Base-by-base conservation (phyloP, 1,140 invertebrate species). In the Helicoverpa zea region DNA sequence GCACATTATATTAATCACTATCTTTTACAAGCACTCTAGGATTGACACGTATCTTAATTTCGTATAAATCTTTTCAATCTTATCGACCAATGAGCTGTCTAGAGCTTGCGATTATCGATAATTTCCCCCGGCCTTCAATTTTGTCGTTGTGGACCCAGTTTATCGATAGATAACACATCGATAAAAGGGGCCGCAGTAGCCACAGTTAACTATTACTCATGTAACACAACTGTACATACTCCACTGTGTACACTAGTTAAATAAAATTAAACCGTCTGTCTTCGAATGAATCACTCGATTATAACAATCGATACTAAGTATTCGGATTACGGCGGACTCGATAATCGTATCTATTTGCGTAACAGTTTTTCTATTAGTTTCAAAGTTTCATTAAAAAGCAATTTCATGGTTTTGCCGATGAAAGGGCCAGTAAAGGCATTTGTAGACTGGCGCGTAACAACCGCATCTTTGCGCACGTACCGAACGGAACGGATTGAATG, bases 81-180 rank as follows among this genome's bases (percentile, higher is more conserved):
- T 52, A 73, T 73, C 70, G 70, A 73, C 29, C 52, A 56, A 58
- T 58, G 52, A 58, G 70, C 54, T 73, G 68, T 72, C 68, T 51
- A 35, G 29, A 35, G 64, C 43, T 49, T 49, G 64, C 52, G 70
- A 73, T 73, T 73, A 73, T 73, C 52, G 70, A 73, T 73, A 73
- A 72, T 72, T 72, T 72, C 30, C 52, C 29, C 52, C 30, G 70
- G 51, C 70, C 70, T 73, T 73, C 70, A 35, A 56, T 56, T 54
- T 23, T 56, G 70, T 56, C 70, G 70, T 58, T 73, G 70, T 58
- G 68, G 68, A 30, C 43, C 64, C 16, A 18, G 49, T 72, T 72
- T 73, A 73, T 73, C 70, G 70, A 73, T 73, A 56, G 70, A 73
- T 73, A 73, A 56, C 52, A n/a, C 68, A 54, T 73, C 70, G 70